Base-by-base conservation (phyloP, 2,797 vertebrate species). In the Lacerta agilis region DNA sequence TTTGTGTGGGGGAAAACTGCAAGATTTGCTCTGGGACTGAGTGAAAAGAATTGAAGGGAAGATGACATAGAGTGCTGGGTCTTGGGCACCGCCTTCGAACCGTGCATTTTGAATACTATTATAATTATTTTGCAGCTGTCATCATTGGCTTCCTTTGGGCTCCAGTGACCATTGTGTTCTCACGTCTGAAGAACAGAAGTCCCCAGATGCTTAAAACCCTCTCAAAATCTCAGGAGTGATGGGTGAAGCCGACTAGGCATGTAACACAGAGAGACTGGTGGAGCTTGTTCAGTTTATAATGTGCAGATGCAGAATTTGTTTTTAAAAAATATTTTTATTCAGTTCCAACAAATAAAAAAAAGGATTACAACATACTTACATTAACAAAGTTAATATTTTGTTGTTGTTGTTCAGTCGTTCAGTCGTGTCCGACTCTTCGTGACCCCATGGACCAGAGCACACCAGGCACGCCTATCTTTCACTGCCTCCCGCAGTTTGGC, bases 141-240 rank as follows among this genome's bases (percentile, higher is more conserved):
- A 90, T 86, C 3, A 5, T 90, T 1, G 71, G 90, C 0, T 2
- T 94, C 49, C 91, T 95, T 11, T 90, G 88, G 17, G 88, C 64
- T 64, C 86, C 90, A 1, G 61, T 95, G 86, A 93, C n/a, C 79
- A 64, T 9, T 8, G 73, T 18, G 66, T 72, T 93, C 75, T 67
- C 13, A 49, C 89, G 36, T 38, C 86, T 95, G 88, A 94, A 92
- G 90, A 90, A 84, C 67, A 94, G 43, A 88, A 82, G 61, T 79
- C 17, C 88, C 27, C 71, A 82, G 80, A 73, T 91, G 41, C 72
- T 90, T 0, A 0, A 15, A 3, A 3, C 36, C 33, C 69, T 80
- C 67, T 66, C 83, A n/a, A 94, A 90, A 64, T 36, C 87, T 79
- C 82, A 69, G 27, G 85, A 95, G 88, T 92, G 90, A 95, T 77